Evolutionary conservation across 2,888 invertebrate genomes (phyloP).

Genomic region (Rotaria sp.): DNA sequence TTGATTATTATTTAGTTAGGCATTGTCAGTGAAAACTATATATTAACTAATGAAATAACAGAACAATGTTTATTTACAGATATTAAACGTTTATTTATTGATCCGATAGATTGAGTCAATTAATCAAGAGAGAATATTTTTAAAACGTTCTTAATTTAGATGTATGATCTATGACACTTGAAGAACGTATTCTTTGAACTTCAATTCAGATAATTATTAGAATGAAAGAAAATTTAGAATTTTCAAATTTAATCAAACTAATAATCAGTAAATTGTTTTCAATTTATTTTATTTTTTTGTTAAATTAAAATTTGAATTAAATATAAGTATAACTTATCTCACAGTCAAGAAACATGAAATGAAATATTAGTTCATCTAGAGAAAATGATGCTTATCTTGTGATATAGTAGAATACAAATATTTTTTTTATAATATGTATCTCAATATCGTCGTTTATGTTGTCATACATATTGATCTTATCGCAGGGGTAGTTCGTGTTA

Average conservation of each 20-base stretch:
- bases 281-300: neutral
- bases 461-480: neutral
- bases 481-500: neutral
- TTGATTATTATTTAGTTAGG: conserved; percentile 59
- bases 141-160: conserved; percentile 47
- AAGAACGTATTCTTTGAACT: neutral
- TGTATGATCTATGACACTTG: neutral
- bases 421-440: neutral
- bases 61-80: conserved; percentile 62
- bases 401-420: too few species aligned
- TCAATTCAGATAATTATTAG: conserved; percentile 43
- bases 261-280: conserved; percentile 60
- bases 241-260: conserved; percentile 63
- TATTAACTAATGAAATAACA: conserved; percentile 62
- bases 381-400: neutral
- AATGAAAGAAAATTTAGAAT: conserved; percentile 69
- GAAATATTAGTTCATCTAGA: conserved; percentile 32
- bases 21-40: conserved; percentile 66
- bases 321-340: conserved; percentile 33
- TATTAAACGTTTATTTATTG: conserved; percentile 64
- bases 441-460: neutral
- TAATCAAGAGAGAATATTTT: conserved; percentile 46
- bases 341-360: conserved; percentile 31
- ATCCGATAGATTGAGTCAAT: conserved; percentile 62
- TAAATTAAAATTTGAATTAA: conserved; percentile 31